A percentile compares a stretch with the other conserved stretches of the same genome.
These are phyloP conservation scores for Caenorhabditis brenneri DNA, from an alignment of 1,140 invertebrate genomes.

Conservation along the genomic window DNA sequence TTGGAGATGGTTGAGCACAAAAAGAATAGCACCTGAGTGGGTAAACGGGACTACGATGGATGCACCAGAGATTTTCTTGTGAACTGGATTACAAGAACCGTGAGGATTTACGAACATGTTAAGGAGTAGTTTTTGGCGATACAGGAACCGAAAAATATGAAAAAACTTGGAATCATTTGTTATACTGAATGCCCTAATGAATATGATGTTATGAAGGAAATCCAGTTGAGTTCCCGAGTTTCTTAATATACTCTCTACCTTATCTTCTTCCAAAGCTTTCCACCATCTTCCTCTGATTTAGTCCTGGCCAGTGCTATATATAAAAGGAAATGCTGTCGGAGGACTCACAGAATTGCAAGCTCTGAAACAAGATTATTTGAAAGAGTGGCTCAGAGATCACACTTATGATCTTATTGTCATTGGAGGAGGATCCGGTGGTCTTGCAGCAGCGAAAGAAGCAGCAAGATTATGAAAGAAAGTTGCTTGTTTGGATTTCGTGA, in stretches of 20 bases:
- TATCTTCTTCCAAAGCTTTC: neutral
- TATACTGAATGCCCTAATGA: neutral
- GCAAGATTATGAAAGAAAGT: slow-evolving; percentile 80
- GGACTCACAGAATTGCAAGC: slow-evolving; percentile 63
- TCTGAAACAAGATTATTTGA: slow-evolving; percentile 65
- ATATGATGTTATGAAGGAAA: neutral
- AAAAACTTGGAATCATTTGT: no score
- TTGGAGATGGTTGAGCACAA: no score
- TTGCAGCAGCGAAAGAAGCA: slow-evolving; percentile 86
- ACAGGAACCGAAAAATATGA: no score
- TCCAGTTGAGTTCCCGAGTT: neutral
- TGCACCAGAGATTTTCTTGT: no score
- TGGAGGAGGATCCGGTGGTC: slow-evolving; percentile 88
- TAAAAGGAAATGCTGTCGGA: slow-evolving; percentile 66
- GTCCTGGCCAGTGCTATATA: slow-evolving; percentile 44
- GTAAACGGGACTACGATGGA: no score
- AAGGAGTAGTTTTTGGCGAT: no score
- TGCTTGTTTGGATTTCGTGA: slow-evolving; percentile 89
- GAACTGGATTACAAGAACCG: no score
- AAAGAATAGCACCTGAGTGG: no score
- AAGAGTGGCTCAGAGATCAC: slow-evolving; percentile 75
- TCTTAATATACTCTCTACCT: neutral
- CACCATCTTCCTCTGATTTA: neutral
- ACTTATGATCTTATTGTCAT: slow-evolving; percentile 91
- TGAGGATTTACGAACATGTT: no score